Conservation (phyloP, 2,888 invertebrate species). For the Abscondita cerata region DNA sequence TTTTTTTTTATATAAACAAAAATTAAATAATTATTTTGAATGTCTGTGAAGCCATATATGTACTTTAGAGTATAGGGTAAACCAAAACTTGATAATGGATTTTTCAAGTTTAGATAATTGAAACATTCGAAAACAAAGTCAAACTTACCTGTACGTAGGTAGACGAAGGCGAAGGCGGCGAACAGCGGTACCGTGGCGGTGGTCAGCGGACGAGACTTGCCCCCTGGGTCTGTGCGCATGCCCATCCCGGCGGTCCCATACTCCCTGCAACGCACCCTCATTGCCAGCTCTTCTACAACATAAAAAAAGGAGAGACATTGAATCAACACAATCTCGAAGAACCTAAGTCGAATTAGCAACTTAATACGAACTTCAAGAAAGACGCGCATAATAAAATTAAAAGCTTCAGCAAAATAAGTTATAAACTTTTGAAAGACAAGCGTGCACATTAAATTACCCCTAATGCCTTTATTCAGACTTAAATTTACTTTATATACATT, state of each 20-base stretch:
- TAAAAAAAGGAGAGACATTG: conserved; percentile 35
- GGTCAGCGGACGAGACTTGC: conserved; percentile 68
- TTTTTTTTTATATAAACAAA: no score
- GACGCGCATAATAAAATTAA: conserved; percentile 30
- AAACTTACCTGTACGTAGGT: conserved; percentile 52
- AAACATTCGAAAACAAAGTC: no score
- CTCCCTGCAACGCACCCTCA: conserved; percentile 78
- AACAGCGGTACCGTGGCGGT: conserved; percentile 54
- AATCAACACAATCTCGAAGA: conserved; percentile 14
- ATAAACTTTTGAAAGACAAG: conserved; percentile 24
- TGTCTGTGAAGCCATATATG: no score
- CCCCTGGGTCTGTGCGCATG: conserved; percentile 86
- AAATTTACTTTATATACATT: conserved; percentile 26
- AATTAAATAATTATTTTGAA: no score
- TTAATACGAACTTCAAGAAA: conserved; percentile 15
- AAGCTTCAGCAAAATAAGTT: conserved; percentile 25
- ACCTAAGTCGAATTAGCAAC: conserved; percentile 25
- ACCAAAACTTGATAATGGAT: no score
- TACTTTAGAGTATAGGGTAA: no score
- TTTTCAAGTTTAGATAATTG: no score
- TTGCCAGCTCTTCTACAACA: conserved; percentile 69
- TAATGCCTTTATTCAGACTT: conserved; percentile 20
- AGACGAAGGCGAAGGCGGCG: conserved; percentile 60
- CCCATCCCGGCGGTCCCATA: conserved; percentile 93
- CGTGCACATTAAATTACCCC: conserved; percentile 25